phyloP scores from a whole-genome alignment of 2,888 invertebrate species.

The Brachylomia viminalis region DNA sequence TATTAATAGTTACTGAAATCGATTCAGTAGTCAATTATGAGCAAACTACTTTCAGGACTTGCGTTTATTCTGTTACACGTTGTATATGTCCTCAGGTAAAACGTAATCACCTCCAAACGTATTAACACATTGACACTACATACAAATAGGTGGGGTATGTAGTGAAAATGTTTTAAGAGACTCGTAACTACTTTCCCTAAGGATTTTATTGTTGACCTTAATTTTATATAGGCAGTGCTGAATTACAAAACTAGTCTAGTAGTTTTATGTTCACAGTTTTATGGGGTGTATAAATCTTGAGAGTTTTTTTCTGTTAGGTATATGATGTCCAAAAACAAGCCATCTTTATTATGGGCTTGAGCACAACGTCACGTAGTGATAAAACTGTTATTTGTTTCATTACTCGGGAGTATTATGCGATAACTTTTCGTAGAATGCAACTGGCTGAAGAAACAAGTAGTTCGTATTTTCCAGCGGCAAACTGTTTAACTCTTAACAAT shows the following conservation, averaged over 20 bases:
- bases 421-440: not conserved
- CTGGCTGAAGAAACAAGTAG: too few species aligned
- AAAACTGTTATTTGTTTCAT: not conserved
- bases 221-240: constrained; percentile 1
- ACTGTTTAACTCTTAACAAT: too few species aligned
- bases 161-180: not conserved
- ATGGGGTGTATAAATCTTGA: constrained; percentile 13
- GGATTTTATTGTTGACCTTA: constrained; percentile 9
- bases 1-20: too few species aligned
- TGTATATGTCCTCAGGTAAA: not conserved
- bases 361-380: constrained; percentile 15
- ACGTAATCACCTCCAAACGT: too few species aligned
- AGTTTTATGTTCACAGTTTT: constrained; percentile 28
- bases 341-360: not conserved
- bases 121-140: too few species aligned
- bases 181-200: not conserved
- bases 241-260: constrained; percentile 21
- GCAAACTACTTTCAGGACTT: too few species aligned
- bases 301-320: not conserved
- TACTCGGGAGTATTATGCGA: not conserved
- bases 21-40: too few species aligned
- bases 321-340: constrained; percentile 9
- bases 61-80: too few species aligned
- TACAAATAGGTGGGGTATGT: not conserved
- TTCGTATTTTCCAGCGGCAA: too few species aligned